Percentiles rank a stretch among this genome's conserved stretches.
These are phyloP conservation scores for Eustalomyia histrio DNA, from an alignment of 2,888 invertebrate species.

Conservation along the genomic window DNA sequence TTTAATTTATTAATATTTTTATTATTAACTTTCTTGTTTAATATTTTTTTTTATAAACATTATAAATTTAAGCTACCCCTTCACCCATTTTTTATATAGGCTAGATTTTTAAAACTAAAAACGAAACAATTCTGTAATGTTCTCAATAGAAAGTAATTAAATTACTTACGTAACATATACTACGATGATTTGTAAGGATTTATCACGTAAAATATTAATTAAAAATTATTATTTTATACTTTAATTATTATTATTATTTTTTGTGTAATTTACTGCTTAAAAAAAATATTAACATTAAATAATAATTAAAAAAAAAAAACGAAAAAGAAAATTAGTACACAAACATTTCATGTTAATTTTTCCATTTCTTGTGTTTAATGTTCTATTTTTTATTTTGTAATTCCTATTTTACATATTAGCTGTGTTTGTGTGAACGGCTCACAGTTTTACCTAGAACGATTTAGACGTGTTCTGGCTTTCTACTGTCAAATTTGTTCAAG, in stretches of 20 bases:
- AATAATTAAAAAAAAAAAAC: constrained; percentile 40
- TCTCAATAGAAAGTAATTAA: constrained; percentile 68
- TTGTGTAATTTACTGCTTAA: constrained; percentile 63
- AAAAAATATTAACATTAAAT: constrained; percentile 56
- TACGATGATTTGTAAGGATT: constrained; percentile 56
- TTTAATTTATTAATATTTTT: constrained; percentile 58
- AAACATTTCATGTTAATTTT: constrained; percentile 34
- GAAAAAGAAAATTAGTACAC: constrained; percentile 46
- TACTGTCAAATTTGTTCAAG: too few relatives aligned
- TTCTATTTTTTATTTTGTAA: background rate
- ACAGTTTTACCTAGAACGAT: too few relatives aligned
- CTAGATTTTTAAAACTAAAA: constrained; percentile 29
- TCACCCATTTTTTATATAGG: constrained; percentile 38
- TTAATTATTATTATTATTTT: constrained; percentile 61
- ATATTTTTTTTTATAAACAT: constrained; percentile 50
- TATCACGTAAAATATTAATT: constrained; percentile 55
- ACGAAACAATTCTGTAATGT: constrained; percentile 58
- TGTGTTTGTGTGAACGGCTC: too few relatives aligned
- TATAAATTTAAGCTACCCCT: constrained; percentile 35
- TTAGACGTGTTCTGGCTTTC: too few relatives aligned
- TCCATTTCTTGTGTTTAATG: background rate
- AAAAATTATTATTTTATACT: constrained; percentile 60
- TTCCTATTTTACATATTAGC: too few relatives aligned
- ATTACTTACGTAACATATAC: constrained; percentile 63
- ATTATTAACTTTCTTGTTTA: constrained; percentile 44